These are phyloP conservation scores for Drosophila rellima DNA, from an alignment of 2,888 invertebrate species.

Conservation along the genomic window DNA sequence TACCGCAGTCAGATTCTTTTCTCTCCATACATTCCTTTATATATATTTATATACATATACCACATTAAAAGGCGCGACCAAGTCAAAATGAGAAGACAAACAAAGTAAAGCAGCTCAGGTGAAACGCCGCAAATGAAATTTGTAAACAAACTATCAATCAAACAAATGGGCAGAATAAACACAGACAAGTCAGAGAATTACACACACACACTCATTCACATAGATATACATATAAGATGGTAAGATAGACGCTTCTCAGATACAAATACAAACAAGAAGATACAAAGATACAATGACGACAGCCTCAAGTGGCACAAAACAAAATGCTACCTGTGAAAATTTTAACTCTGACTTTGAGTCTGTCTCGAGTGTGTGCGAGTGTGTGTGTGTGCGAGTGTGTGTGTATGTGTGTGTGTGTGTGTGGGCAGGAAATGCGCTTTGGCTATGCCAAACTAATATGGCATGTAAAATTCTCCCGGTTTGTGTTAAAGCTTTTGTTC, in stretches of 20 bases:
- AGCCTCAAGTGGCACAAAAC: constrained; percentile 55
- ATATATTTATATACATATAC: constrained; percentile 7
- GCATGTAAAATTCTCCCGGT: constrained; percentile 41
- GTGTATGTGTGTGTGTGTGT: constrained; percentile 16
- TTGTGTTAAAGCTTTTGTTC: constrained; percentile 38
- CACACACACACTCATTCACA: constrained; percentile 6
- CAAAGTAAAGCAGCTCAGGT: constrained; percentile 42
- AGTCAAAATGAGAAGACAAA: constrained; percentile 28
- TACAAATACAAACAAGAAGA: constrained; percentile 31
- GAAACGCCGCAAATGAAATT: constrained; percentile 67
- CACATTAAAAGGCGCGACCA: constrained; percentile 53
- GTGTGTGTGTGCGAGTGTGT: constrained; percentile 1
- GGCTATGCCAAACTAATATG: constrained; percentile 53
- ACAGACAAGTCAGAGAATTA: constrained; percentile 27
- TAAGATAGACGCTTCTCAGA: constrained; percentile 40
- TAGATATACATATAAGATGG: constrained; percentile 9
- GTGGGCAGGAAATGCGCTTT: constrained; percentile 74
- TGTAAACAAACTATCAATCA: constrained; percentile 81
- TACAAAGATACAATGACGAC: constrained; percentile 32
- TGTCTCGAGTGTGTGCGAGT: constrained; percentile 11
- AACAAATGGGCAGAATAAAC: constrained; percentile 62
- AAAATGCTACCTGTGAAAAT: constrained; percentile 59
- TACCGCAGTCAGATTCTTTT: constrained; percentile 38
- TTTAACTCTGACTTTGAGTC: constrained; percentile 8
- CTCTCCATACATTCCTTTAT: neutral